Conservation (phyloP, 1,140 invertebrate species). For the Temnothorax longispinosus region DNA sequence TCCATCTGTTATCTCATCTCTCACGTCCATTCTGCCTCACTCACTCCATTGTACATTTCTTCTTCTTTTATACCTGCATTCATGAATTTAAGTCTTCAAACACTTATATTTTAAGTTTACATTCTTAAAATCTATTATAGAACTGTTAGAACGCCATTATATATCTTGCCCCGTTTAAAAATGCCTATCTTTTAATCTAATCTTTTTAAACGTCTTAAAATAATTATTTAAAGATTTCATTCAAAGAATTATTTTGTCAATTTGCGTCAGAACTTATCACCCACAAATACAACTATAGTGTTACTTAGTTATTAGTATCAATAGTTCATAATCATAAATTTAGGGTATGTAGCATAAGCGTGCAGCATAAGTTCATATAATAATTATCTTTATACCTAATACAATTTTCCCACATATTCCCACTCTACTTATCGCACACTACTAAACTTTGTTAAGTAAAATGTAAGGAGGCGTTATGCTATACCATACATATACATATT, state of each 20-base stretch:
- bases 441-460: slow-evolving; percentile 50
- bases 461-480: slow-evolving; percentile 41
- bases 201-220: slow-evolving; percentile 7
- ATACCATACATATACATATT: slow-evolving; percentile 53
- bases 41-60: neutral
- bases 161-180: slow-evolving; percentile 19
- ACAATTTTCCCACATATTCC: neutral
- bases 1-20: neutral
- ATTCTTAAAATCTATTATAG: slow-evolving; percentile 37
- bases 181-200: neutral
- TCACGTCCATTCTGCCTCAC: neutral
- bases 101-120: slow-evolving; percentile 24
- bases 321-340: slow-evolving; percentile 35
- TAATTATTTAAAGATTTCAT: slow-evolving; percentile 33
- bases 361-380: slow-evolving; percentile 25
- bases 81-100: slow-evolving; percentile 48
- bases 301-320: slow-evolving; percentile 17
- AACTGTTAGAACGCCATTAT: slow-evolving; percentile 29
- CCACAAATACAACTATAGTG: slow-evolving; percentile 15
- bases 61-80: neutral
- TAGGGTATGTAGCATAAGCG: slow-evolving; percentile 26
- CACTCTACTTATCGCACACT: slow-evolving; percentile 10
- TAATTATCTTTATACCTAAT: slow-evolving; percentile 36
- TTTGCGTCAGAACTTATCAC: slow-evolving; percentile 12
- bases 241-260: neutral